phyloP scores from a whole-genome alignment of 2,888 invertebrate genomes.

The Erpobdella octoculata region DNA sequence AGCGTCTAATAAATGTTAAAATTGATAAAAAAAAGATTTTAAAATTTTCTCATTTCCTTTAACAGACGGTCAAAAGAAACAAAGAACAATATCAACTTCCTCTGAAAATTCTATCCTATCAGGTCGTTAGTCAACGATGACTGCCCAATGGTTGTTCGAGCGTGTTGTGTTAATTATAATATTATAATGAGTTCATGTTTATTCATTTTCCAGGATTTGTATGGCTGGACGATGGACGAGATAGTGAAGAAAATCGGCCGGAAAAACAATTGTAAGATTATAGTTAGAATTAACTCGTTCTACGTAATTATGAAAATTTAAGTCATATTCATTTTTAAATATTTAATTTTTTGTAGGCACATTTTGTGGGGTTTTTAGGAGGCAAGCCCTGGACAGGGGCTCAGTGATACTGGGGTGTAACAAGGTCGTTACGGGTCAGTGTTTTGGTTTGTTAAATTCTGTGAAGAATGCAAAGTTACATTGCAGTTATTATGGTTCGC shows the following conservation, averaged over 20 bases:
- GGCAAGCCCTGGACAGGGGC: slow-evolving; percentile 91
- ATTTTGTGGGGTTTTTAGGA: slow-evolving; percentile 65
- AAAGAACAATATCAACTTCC: slow-evolving; percentile 85
- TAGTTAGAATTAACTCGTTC: no score
- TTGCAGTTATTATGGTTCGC: slow-evolving; percentile 1
- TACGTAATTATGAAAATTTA: no score
- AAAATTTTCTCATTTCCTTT: not conserved
- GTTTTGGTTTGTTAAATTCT: not conserved
- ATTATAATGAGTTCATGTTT: not conserved
- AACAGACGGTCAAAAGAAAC: slow-evolving; percentile 84
- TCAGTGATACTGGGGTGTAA: slow-evolving; percentile 78
- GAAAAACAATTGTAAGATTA: slow-evolving; percentile 85
- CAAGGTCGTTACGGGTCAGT: slow-evolving; percentile 78
- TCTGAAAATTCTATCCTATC: slow-evolving; percentile 86
- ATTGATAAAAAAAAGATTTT: not conserved
- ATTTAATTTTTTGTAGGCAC: slow-evolving; percentile 46
- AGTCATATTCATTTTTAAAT: slow-evolving; percentile 22
- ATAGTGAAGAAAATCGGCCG: slow-evolving; percentile 70
- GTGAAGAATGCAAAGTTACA: not conserved
- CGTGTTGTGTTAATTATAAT: not conserved
- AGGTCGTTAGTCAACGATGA: slow-evolving; percentile 55
- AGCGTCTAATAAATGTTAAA: not conserved
- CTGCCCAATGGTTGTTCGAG: not conserved
- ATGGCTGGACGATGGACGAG: slow-evolving; percentile 93
- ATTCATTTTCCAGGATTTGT: slow-evolving; percentile 63